Conservation (phyloP, 2,888 invertebrate genomes). For the Zeuzera pyrina region DNA sequence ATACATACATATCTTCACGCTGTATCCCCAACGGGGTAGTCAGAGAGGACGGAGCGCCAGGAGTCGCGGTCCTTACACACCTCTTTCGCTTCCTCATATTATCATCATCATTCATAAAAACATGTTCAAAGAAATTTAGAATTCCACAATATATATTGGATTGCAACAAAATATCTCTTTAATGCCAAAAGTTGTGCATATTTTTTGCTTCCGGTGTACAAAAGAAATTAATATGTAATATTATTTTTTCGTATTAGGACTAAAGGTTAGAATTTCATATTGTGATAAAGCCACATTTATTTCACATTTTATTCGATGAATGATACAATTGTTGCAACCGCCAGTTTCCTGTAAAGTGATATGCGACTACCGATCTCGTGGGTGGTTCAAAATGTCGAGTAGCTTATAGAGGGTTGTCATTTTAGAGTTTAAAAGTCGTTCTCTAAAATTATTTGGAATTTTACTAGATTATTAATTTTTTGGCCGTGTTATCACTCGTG, state of each 20-base stretch:
- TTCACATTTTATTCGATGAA: conserved; percentile 29
- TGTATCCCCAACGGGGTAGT: too few species aligned
- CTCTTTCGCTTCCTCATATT: too few species aligned
- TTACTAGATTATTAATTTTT: too few species aligned
- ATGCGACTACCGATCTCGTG: conserved; percentile 38
- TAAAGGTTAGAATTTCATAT: conserved; percentile 9
- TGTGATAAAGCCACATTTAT: conserved; percentile 18
- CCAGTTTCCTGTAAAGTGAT: conserved; percentile 62
- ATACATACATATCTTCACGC: too few species aligned
- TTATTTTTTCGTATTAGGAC: conserved; percentile 16
- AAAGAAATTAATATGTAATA: conserved; percentile 5
- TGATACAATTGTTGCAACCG: conserved; percentile 52
- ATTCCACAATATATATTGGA: too few species aligned
- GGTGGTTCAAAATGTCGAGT: conserved; percentile 43
- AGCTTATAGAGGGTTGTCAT: conserved; percentile 32
- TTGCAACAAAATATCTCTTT: too few species aligned
- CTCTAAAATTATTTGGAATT: conserved; percentile 9
- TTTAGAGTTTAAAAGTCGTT: conserved; percentile 13
- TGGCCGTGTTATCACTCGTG: too few species aligned
- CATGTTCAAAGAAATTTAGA: too few species aligned
- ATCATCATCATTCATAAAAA: too few species aligned
- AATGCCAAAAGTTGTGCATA: too few species aligned
- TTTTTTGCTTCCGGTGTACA: conserved; percentile 27
- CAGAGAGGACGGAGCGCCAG: too few species aligned
- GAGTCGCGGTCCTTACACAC: too few species aligned